Evolutionary conservation across 2,888 invertebrate genomes (phyloP).

Genomic region (Athripsodes cinereus): DNA sequence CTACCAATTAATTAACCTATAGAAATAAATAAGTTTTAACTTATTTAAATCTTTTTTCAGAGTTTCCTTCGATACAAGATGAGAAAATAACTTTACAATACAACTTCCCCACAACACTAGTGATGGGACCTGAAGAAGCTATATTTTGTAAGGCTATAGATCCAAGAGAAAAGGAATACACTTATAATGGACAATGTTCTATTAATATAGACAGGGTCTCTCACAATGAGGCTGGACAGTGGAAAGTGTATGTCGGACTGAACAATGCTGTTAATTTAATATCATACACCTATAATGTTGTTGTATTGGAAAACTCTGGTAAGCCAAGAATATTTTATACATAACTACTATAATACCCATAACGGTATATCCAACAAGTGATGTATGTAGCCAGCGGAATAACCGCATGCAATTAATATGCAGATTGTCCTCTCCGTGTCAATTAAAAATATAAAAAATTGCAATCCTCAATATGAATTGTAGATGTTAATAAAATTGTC

Average conservation of each 20-base stretch:
- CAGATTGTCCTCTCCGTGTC: no score
- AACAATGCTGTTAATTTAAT: slow-evolving; percentile 11
- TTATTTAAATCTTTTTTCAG: neutral
- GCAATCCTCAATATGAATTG: no score
- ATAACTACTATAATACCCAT: no score
- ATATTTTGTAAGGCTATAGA: slow-evolving; percentile 16
- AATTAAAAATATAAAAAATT: no score
- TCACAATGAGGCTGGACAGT: slow-evolving; percentile 10
- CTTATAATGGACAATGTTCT: slow-evolving; percentile 16
- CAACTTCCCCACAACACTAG: slow-evolving; percentile 3
- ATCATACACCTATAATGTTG: slow-evolving; percentile 10
- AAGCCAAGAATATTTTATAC: neutral
- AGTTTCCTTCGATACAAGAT: neutral
- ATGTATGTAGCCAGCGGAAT: no score
- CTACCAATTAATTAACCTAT: no score
- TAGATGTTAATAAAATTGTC: no score
- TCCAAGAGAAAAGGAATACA: slow-evolving; percentile 5
- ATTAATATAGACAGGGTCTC: slow-evolving; percentile 8
- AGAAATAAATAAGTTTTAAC: no score
- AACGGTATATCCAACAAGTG: no score
- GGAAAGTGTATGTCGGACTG: slow-evolving; percentile 19
- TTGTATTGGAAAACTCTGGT: slow-evolving; percentile 6
- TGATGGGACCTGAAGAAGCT: slow-evolving; percentile 18
- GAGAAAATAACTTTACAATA: neutral
- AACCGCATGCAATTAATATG: no score